Conservation (phyloP, 1,140 invertebrate species). For the Drosophila pectinifera region DNA sequence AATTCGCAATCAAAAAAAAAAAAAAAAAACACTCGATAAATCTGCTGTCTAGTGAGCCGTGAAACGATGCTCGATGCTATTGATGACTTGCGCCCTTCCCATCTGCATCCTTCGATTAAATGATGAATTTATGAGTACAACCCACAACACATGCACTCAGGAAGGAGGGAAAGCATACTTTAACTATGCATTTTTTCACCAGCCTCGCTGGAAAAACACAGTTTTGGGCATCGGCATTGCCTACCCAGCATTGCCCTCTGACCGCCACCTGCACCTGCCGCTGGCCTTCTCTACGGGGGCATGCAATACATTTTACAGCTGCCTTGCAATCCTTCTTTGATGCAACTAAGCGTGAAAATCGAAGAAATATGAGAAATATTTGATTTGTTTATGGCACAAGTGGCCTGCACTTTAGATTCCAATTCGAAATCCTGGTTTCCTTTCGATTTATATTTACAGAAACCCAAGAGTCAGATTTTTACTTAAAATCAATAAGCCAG, state of each 20-base stretch:
- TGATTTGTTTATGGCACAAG: conserved; percentile 79
- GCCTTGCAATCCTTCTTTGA: conserved; percentile 50
- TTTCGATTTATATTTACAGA: conserved; percentile 50
- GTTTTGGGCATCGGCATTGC: conserved; percentile 14
- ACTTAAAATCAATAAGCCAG: conserved; percentile 71
- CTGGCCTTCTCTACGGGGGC: neutral
- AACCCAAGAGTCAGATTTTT: conserved; percentile 39
- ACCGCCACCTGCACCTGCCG: neutral
- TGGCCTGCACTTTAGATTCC: conserved; percentile 43
- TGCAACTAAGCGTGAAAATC: conserved; percentile 68
- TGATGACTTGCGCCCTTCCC: conserved; percentile 33
- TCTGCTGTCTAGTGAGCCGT: conserved; percentile 68
- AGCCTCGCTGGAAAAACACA: conserved; percentile 7
- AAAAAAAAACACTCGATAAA: conserved; percentile 62
- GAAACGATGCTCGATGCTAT: conserved; percentile 59
- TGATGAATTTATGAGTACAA: conserved; percentile 73
- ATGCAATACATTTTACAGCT: conserved; percentile 58
- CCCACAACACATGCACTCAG: conserved; percentile 12
- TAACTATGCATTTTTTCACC: conserved; percentile 66
- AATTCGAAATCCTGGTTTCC: conserved; percentile 7
- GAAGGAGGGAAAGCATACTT: conserved; percentile 38
- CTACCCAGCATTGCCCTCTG: neutral
- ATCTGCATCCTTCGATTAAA: conserved; percentile 42
- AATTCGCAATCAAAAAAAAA: conserved; percentile 29
- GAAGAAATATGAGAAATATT: conserved; percentile 76